phyloP scores from a whole-genome alignment of 1,140 invertebrate species.

The Drosophila nikananu region DNA sequence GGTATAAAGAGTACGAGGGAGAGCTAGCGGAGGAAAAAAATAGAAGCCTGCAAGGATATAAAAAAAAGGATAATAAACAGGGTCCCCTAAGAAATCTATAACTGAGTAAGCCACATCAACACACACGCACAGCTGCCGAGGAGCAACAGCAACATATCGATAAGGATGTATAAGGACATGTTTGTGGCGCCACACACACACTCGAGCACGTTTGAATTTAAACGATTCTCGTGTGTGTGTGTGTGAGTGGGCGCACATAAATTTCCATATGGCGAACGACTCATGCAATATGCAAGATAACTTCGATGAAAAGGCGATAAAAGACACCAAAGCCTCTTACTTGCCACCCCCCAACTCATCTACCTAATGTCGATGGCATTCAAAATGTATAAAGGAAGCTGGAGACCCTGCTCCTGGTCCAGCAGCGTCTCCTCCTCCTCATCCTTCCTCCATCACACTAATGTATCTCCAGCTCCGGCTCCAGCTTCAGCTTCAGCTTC shows the following conservation, averaged over 20 bases:
- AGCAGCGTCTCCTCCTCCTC: not conserved
- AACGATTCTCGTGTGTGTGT: conserved; percentile 53
- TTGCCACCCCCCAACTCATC: conserved; percentile 37
- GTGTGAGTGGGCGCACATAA: conserved; percentile 51
- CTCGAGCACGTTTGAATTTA: conserved; percentile 77
- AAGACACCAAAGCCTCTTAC: conserved; percentile 67
- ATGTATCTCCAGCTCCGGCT: conserved; percentile 59
- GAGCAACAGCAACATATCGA: conserved; percentile 53
- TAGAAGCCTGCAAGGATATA: conserved; percentile 64
- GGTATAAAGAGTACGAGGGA: not conserved
- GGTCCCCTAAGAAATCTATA: conserved; percentile 81
- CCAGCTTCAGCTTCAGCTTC: not conserved
- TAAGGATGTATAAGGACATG: conserved; percentile 70
- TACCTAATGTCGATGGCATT: conserved; percentile 67
- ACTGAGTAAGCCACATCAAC: conserved; percentile 74
- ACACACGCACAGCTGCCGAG: conserved; percentile 29
- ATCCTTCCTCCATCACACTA: conserved; percentile 47
- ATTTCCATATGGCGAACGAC: conserved; percentile 77
- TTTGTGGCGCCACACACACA: conserved; percentile 66
- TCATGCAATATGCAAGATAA: conserved; percentile 80
- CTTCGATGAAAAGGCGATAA: conserved; percentile 82
- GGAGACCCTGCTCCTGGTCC: not conserved
- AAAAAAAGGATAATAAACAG: conserved; percentile 81
- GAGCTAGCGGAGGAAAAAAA: not conserved
- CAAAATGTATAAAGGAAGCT: conserved; percentile 71